These are phyloP conservation scores for Thermophis baileyi DNA, from an alignment of 2,113 vertebrate genomes.

Conservation along the genomic window DNA sequence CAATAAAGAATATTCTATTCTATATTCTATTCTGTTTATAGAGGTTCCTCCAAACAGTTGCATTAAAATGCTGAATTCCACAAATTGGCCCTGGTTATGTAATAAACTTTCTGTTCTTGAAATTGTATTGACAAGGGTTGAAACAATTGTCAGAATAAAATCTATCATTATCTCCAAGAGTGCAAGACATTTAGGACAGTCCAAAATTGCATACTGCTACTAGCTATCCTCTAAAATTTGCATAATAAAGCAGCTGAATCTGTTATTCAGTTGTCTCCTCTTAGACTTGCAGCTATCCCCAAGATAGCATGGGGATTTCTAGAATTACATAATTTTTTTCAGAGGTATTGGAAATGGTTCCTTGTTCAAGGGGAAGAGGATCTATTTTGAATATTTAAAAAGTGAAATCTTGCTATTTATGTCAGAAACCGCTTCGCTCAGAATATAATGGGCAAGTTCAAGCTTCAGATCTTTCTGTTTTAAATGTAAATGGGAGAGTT, in stretches of 20 bases:
- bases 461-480: neutral
- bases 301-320: neutral
- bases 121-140: neutral
- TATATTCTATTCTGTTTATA: neutral
- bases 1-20: too few relatives aligned
- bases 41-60: neutral
- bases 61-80: neutral
- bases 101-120: slow-evolving; percentile 4
- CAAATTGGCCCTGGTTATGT: neutral
- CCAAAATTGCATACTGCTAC: neutral
- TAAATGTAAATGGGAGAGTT: neutral
- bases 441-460: neutral
- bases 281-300: neutral
- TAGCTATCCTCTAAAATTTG: neutral
- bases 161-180: neutral
- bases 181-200: neutral
- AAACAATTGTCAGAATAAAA: neutral
- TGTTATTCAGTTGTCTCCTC: neutral
- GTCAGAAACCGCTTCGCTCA: neutral
- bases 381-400: slow-evolving; percentile 9
- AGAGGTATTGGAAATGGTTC: neutral
- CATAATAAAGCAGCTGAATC: neutral
- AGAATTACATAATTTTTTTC: slow-evolving; percentile 21
- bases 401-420: neutral
- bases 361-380: neutral